Evolutionary conservation across 2,888 invertebrate species (phyloP).

Genomic region (Elgonia sp.): DNA sequence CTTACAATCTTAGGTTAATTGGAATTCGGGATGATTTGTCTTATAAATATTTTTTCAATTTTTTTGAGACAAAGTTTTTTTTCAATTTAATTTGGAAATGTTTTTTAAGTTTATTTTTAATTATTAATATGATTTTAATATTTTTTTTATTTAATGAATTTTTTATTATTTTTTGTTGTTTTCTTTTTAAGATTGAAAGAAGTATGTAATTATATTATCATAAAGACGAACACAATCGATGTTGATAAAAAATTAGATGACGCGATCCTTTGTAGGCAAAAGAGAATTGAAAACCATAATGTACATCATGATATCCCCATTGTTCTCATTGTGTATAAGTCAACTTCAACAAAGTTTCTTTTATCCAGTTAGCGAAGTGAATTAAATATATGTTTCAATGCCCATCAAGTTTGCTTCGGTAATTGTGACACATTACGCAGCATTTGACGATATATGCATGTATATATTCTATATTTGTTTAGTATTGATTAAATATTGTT

Average conservation of each 20-base stretch:
- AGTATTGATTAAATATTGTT: constrained; percentile 25
- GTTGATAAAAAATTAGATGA: constrained; percentile 18
- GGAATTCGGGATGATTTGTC: constrained; percentile 45
- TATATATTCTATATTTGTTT: background rate
- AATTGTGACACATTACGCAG: constrained; percentile 57
- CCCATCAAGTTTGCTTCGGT: constrained; percentile 50
- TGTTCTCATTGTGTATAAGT: constrained; percentile 56
- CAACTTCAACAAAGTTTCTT: constrained; percentile 62
- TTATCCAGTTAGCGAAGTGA: constrained; percentile 51
- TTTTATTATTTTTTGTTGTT: no score
- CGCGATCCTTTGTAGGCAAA: constrained; percentile 39
- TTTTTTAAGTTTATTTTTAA: background rate
- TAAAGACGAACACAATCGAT: background rate
- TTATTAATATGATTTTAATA: background rate
- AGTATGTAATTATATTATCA: background rate
- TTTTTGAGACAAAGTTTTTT: background rate
- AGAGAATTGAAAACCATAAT: constrained; percentile 51
- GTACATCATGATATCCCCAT: constrained; percentile 54
- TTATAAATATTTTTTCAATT: constrained; percentile 3
- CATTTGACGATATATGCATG: constrained; percentile 13
- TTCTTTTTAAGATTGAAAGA: background rate
- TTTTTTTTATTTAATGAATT: background rate
- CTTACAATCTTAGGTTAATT: constrained; percentile 51
- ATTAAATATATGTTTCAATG: constrained; percentile 66
- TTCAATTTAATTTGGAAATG: background rate